These are phyloP conservation scores for Malachius bipustulatus DNA, from an alignment of 2,888 invertebrate species.

Conservation along the genomic window DNA sequence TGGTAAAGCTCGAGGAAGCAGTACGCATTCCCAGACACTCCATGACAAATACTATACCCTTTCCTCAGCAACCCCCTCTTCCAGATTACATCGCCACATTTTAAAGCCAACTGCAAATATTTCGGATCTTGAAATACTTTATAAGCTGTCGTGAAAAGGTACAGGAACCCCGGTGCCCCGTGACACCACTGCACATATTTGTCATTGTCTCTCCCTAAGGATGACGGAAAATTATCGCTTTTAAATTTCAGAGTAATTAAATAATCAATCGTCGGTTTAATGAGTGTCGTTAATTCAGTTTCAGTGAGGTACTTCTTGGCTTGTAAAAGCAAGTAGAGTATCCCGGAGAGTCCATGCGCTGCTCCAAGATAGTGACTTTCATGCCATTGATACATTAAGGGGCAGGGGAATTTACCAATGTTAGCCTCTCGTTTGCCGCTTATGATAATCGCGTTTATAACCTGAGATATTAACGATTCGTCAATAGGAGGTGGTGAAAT, in stretches of 20 bases:
- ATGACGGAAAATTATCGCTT: constrained; percentile 68
- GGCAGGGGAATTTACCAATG: constrained; percentile 43
- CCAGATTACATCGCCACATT: constrained; percentile 72
- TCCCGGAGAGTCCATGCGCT: constrained; percentile 81
- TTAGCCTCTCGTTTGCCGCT: constrained; percentile 52
- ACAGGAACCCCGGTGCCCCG: constrained; percentile 80
- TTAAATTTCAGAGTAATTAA: constrained; percentile 43
- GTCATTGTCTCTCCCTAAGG: constrained; percentile 55
- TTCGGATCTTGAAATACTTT: constrained; percentile 51
- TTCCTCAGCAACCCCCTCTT: constrained; percentile 65
- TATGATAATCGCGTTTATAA: constrained; percentile 43
- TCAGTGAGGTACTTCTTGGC: constrained; percentile 47
- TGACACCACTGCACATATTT: constrained; percentile 88
- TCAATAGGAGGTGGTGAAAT: constrained; percentile 49
- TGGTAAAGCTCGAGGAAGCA: constrained; percentile 67
- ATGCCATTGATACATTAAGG: constrained; percentile 81
- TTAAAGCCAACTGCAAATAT: constrained; percentile 56
- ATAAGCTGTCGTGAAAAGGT: constrained; percentile 54
- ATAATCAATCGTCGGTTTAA: constrained; percentile 56
- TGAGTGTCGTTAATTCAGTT: constrained; percentile 43
- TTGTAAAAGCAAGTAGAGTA: constrained; percentile 70
- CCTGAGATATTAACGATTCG: constrained; percentile 38
- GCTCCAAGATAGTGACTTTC: constrained; percentile 76
- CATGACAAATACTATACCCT: constrained; percentile 83
- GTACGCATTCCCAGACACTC: constrained; percentile 79